phyloP scores from a whole-genome alignment of 2,888 invertebrate species.

The Cataglyphis albicans region DNA sequence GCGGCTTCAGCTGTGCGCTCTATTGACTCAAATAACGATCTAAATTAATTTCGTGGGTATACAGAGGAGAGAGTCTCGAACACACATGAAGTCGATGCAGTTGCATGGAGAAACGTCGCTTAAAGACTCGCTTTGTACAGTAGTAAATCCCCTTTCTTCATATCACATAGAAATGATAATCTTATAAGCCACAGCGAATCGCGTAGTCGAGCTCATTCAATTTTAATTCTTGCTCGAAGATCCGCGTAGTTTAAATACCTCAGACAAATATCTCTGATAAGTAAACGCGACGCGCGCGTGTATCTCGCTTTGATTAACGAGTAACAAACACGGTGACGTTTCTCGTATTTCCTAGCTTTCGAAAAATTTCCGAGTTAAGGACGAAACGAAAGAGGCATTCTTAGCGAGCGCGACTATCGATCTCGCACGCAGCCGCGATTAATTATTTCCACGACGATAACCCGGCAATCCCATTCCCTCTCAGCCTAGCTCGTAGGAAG shows the following conservation, averaged over 20 bases:
- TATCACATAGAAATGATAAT: constrained; percentile 3
- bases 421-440: constrained; percentile 58
- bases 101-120: not conserved
- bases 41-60: constrained; percentile 44
- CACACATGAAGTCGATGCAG: not conserved
- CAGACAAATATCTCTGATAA: not conserved
- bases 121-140: not conserved
- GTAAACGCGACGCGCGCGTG: not conserved
- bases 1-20: constrained; percentile 23
- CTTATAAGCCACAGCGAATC: constrained; percentile 10
- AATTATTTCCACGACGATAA: constrained; percentile 70
- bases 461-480: not conserved
- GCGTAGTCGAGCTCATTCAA: not conserved
- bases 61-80: not conserved
- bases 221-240: not conserved
- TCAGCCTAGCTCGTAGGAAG: constrained; percentile 31
- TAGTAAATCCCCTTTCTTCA: constrained; percentile 32
- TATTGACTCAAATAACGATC: constrained; percentile 49
- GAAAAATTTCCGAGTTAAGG: not conserved
- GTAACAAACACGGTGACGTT: not conserved
- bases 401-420: constrained; percentile 32
- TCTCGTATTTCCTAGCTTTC: not conserved
- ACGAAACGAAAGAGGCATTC: not conserved
- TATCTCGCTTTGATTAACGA: not conserved
- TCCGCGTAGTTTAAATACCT: not conserved